Percentiles rank a stretch among this genome's conserved stretches.
Evolutionary conservation across 1,140 invertebrate species (phyloP).

Genomic region (Lethrus apterus): DNA sequence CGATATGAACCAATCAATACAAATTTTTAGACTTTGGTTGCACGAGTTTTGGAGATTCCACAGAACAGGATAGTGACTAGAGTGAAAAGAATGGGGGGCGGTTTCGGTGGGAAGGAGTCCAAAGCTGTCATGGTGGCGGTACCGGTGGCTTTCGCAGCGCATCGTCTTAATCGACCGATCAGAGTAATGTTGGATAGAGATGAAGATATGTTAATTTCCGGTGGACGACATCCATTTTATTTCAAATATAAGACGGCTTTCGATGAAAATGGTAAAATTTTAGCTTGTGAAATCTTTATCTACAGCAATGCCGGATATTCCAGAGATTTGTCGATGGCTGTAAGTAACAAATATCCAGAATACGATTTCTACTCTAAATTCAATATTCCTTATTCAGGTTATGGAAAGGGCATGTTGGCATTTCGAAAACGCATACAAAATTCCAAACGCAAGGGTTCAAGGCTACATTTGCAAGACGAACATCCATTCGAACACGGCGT

Average conservation of each 20-base stretch:
- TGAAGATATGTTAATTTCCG: slow-evolving; percentile 88
- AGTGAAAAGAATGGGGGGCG: slow-evolving; percentile 86
- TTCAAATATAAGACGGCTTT: slow-evolving; percentile 83
- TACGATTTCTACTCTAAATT: slow-evolving; percentile 1
- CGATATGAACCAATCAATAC: too few species aligned
- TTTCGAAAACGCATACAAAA: slow-evolving; percentile 69
- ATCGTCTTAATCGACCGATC: slow-evolving; percentile 68
- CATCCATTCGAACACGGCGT: slow-evolving; percentile 83
- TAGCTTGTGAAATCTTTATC: slow-evolving; percentile 62
- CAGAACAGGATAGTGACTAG: slow-evolving; percentile 68
- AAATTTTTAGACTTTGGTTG: slow-evolving; percentile 66
- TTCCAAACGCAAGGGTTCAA: slow-evolving; percentile 58
- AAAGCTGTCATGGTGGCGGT: slow-evolving; percentile 54
- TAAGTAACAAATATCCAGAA: slow-evolving; percentile 42
- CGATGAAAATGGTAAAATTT: slow-evolving; percentile 63
- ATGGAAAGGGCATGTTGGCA: slow-evolving; percentile 72
- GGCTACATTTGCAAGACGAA: slow-evolving; percentile 78
- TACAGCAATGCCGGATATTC: slow-evolving; percentile 82
- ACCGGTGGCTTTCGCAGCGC: slow-evolving; percentile 61
- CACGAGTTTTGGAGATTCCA: slow-evolving; percentile 64
- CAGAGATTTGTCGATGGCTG: slow-evolving; percentile 71
- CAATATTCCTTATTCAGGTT: slow-evolving; percentile 50
- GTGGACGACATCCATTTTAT: slow-evolving; percentile 82
- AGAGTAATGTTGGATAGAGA: slow-evolving; percentile 86
- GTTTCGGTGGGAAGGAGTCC: slow-evolving; percentile 94